These are phyloP conservation scores for Turdus rufiventris DNA, from an alignment of 2,113 vertebrate species.

Conservation along the genomic window DNA sequence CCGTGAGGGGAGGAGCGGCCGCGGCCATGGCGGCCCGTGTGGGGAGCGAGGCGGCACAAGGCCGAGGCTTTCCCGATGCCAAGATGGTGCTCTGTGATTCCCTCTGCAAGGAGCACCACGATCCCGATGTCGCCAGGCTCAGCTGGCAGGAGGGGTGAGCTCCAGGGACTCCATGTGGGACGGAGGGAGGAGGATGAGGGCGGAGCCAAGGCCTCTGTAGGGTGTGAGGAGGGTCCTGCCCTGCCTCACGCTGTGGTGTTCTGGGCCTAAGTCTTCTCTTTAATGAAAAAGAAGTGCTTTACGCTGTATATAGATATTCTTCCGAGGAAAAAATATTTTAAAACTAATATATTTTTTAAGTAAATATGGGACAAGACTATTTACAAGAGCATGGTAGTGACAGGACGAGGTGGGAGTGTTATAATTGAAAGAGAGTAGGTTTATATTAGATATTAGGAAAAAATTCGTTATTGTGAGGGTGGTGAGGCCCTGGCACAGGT, in stretches of 20 bases:
- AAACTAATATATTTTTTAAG: background rate
- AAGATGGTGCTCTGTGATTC: background rate
- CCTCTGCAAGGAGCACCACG: background rate
- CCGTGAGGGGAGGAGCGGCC: background rate
- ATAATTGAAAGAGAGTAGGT: background rate
- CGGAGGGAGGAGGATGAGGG: background rate
- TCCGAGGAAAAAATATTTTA: background rate
- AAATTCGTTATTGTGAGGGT: background rate
- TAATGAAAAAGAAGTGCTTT: background rate
- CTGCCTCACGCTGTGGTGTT: rapidly evolving
- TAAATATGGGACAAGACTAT: background rate
- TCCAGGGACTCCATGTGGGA: rapidly evolving
- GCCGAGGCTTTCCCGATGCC: background rate
- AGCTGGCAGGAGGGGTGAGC: background rate
- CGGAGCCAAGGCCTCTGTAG: too few species aligned
- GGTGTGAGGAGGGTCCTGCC: background rate
- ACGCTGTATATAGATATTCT: background rate
- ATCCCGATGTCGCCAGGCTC: background rate
- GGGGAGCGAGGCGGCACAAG: background rate
- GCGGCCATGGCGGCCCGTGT: rapidly evolving
- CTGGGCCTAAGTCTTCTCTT: rapidly evolving
- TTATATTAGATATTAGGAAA: background rate
- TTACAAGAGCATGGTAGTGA: background rate
- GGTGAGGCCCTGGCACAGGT: background rate
- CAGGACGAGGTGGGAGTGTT: background rate